Percentiles rank a stretch among this genome's conserved stretches.
These are phyloP conservation scores for Cephalophus harveyi DNA, from an alignment of 2,113 vertebrate genomes.

Conservation along the genomic window DNA sequence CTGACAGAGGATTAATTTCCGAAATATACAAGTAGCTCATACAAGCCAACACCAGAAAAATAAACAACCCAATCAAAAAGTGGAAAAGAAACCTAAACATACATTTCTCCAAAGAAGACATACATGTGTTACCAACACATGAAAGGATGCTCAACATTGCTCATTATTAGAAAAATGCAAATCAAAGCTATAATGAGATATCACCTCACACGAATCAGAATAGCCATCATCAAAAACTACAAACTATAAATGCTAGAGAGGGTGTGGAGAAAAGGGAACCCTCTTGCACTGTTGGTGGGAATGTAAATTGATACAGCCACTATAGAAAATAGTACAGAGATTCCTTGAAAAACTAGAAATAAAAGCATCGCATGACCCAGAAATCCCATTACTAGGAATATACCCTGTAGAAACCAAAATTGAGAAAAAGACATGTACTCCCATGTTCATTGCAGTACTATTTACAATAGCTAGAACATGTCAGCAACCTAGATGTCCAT, in stretches of 20 bases:
- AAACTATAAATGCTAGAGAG: neutral
- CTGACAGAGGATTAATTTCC: neutral
- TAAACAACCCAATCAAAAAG: neutral
- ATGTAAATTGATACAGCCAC: neutral
- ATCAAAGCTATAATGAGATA: neutral
- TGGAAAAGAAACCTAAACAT: neutral
- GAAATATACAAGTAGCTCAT: neutral
- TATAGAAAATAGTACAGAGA: neutral
- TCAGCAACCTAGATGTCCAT: neutral
- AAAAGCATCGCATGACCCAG: neutral
- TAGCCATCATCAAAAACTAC: neutral
- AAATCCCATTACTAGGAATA: neutral
- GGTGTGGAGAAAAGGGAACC: neutral
- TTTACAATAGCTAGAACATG: neutral
- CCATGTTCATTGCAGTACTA: neutral
- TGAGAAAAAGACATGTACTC: neutral
- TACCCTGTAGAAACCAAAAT: neutral
- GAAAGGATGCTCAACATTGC: neutral
- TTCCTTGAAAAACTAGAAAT: neutral
- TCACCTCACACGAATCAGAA: neutral
- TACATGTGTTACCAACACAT: neutral
- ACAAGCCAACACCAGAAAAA: neutral
- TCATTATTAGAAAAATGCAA: neutral
- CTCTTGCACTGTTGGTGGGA: neutral
- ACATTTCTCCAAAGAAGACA: neutral